phyloP scores from a whole-genome alignment of 2,888 invertebrate genomes.

The Andrena marginata region DNA sequence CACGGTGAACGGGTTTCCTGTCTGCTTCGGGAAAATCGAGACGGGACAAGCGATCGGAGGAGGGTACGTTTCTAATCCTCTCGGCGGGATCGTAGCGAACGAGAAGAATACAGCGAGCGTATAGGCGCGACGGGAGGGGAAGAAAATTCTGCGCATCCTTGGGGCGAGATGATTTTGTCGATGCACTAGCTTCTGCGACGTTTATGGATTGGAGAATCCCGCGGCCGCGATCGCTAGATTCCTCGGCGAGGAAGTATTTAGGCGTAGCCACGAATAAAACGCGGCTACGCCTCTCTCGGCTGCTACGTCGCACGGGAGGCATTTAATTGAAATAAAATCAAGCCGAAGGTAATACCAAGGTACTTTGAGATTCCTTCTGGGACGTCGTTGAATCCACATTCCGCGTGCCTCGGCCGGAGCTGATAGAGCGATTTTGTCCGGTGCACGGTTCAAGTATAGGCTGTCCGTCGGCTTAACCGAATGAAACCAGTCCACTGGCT shows the following conservation, averaged over 20 bases:
- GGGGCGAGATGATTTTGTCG: not conserved
- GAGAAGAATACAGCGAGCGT: not conserved
- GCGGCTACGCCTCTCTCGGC: not conserved
- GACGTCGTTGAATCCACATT: conserved; percentile 63
- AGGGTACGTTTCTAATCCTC: conserved; percentile 42
- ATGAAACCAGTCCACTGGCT: conserved; percentile 83
- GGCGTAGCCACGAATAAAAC: not conserved
- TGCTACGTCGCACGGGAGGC: not conserved
- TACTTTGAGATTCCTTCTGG: conserved; percentile 54
- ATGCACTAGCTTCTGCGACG: not conserved
- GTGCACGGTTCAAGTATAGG: conserved; percentile 80
- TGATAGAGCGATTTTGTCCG: conserved; percentile 83
- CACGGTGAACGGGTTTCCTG: conserved; percentile 57
- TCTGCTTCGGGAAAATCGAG: conserved; percentile 51
- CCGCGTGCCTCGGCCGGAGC: conserved; percentile 58
- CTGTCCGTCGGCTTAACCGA: conserved; percentile 81
- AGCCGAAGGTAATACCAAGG: conserved; percentile 53
- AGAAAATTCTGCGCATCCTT: not conserved
- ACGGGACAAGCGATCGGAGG: conserved; percentile 30
- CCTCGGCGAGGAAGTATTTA: not conserved
- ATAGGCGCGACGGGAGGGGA: no score
- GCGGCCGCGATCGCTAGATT: not conserved
- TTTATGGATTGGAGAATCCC: not conserved
- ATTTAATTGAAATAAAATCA: conserved; percentile 57
- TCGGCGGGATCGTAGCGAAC: not conserved